Conservation (phyloP, 2,113 vertebrate genomes). For the Daubentonia madagascariensis region DNA sequence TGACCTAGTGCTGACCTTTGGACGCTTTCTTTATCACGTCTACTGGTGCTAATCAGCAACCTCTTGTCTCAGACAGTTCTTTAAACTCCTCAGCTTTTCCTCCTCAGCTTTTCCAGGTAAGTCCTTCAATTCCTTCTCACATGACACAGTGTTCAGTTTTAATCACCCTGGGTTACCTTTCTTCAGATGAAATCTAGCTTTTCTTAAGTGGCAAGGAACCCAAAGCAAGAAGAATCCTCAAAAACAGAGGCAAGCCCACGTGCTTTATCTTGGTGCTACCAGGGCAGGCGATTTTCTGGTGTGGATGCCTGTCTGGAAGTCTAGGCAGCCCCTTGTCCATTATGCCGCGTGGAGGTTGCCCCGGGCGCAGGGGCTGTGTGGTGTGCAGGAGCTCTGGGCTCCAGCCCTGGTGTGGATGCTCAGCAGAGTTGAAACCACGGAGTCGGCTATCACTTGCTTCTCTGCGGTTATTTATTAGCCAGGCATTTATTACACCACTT, state of each 20-base stretch:
- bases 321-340: neutral
- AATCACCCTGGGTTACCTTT: neutral
- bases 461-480: neutral
- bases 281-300: neutral
- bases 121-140: neutral
- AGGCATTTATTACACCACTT: neutral
- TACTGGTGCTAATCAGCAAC: neutral
- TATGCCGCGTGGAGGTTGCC: fast-evolving
- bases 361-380: too few species aligned
- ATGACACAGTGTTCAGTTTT: neutral
- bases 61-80: neutral
- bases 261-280: neutral
- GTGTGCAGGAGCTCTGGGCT: neutral
- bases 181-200: neutral
- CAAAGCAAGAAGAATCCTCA: neutral
- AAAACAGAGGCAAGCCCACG: neutral
- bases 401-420: neutral
- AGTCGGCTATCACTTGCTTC: neutral
- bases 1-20: neutral
- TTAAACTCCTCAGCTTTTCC: neutral
- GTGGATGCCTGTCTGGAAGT: neutral
- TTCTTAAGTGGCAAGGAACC: neutral
- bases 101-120: neutral
- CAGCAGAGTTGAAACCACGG: neutral
- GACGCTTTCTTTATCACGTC: neutral